Evolutionary conservation across 1,140 invertebrate genomes (phyloP).

Genomic region (Philaenus spumarius): DNA sequence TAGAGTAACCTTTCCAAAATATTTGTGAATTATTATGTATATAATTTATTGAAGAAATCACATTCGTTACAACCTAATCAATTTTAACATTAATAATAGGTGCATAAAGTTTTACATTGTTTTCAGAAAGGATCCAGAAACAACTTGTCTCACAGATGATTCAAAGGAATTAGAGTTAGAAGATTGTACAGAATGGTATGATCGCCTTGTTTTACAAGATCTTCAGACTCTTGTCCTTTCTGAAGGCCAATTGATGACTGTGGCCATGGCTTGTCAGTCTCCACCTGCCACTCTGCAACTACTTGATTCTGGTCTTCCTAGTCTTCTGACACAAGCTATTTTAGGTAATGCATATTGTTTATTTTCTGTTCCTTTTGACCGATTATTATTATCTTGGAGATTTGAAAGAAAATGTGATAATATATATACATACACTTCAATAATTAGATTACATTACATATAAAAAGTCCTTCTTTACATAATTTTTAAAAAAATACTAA

Average conservation of each 20-base stretch:
- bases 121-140: slow-evolving; percentile 37
- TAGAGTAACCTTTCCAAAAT: no score
- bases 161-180: slow-evolving; percentile 52
- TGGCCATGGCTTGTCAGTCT: slow-evolving; percentile 70
- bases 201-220: slow-evolving; percentile 35
- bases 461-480: no score
- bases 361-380: background rate
- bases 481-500: no score
- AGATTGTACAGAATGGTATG: slow-evolving; percentile 43
- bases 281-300: slow-evolving; percentile 63
- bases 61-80: no score
- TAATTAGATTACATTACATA: no score
- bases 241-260: slow-evolving; percentile 60
- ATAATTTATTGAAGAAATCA: no score
- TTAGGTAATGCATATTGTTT: slow-evolving; percentile 32
- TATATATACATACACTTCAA: background rate
- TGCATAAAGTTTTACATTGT: slow-evolving; percentile 32
- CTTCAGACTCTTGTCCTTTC: slow-evolving; percentile 45
- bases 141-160: slow-evolving; percentile 56
- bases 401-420: background rate
- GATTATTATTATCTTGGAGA: background rate
- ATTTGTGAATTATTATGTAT: no score
- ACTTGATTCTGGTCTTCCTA: slow-evolving; percentile 67
- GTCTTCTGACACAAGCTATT: slow-evolving; percentile 52
- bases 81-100: no score